Evolutionary conservation across 2,888 invertebrate genomes (phyloP), one percentile per base, ranked within the genome.

Genomic region (Abrostola triplasia): DNA sequence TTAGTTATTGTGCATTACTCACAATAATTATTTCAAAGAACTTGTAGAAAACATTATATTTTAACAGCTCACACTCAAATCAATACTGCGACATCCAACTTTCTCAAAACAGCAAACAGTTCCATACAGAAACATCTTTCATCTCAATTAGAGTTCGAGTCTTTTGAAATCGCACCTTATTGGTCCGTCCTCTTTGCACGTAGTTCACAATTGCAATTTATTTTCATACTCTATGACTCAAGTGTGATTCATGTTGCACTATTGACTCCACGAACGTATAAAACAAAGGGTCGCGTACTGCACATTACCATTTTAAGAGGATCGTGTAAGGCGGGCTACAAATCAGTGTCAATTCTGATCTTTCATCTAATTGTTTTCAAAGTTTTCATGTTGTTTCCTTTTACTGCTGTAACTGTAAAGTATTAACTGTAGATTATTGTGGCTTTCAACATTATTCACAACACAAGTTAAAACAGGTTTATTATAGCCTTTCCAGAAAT

Each of bases 331-430:
- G 74, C 49, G 55, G 76, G 80, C 76, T 73, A 85, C 87, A 86
- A 88, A 87, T 87, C 84, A 86, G 81, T 79, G 84, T 84, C 81
- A 67, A 58, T 61, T 63, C 74, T 81, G 78, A 84, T 84, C 82
- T 85, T 68, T 84, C 76, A 67, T 59, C 41, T 47, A 47, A 8
- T 59, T 55, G 63, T 61, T 38, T 35, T 54, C 58, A 41, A 11
- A 48, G 44, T 24, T 64, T 64, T 37, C 5, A n/a, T 37, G 5
- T 49, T 49, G 35, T 0, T 12, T 13, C 13, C 44, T 41, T 41
- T n/a, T 6, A 41, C 41, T 44, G 44, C 44, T 24, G 24, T 24
- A 24, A 24, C 24, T 24, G 24, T 24, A 24, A 24, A 24, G 4
- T 24, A 4, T 24, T 24, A 24, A 24, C 24, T 24, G 24, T 4